Conservation (phyloP, 2,797 vertebrate genomes). For the Lophura swinhoii region DNA sequence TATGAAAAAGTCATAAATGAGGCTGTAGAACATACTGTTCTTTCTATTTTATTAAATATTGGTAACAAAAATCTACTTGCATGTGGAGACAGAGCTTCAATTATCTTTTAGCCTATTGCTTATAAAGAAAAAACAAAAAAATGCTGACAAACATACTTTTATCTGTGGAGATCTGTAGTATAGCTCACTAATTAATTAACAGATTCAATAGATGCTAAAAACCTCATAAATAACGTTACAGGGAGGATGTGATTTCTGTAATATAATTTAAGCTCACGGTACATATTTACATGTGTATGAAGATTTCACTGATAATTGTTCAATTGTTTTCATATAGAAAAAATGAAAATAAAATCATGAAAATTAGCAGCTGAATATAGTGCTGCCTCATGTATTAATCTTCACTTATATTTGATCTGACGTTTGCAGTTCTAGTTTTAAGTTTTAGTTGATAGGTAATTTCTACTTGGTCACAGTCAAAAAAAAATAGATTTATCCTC, state of each 20-base stretch:
- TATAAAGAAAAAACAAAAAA: slow-evolving; percentile 35
- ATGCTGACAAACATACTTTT: background rate
- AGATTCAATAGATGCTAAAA: slow-evolving; percentile 45
- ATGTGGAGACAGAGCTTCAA: background rate
- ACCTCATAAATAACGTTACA: background rate
- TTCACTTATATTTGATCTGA: background rate
- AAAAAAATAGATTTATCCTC: background rate
- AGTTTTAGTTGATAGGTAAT: background rate
- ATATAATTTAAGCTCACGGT: background rate
- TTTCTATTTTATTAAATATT: background rate
- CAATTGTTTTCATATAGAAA: background rate
- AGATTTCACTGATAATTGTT: background rate
- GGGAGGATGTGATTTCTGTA: background rate
- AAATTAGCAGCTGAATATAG: background rate
- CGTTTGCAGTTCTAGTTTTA: background rate
- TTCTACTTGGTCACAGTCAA: background rate
- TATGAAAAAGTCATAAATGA: background rate
- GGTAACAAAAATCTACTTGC: background rate
- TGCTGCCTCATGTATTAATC: background rate
- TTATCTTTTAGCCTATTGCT: background rate
- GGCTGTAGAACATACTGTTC: background rate
- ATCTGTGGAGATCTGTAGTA: background rate
- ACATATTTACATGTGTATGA: background rate
- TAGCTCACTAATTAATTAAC: slow-evolving; percentile 12
- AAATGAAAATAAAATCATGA: background rate